Evolutionary conservation across 2,797 vertebrate species (phyloP).

Genomic region (Meda fulgida): DNA sequence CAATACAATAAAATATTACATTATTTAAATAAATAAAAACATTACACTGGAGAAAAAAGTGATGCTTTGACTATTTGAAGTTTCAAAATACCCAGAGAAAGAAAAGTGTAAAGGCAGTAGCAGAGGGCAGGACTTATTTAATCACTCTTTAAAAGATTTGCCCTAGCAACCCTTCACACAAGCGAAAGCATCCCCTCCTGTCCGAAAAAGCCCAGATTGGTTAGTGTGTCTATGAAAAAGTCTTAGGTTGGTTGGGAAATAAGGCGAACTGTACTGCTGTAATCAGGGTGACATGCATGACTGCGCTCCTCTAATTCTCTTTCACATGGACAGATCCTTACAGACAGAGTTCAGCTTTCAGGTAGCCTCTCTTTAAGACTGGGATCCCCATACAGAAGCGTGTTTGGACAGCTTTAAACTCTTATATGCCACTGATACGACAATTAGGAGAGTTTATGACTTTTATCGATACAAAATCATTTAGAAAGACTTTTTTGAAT

Average conservation of each 20-base stretch:
- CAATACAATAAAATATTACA: background rate
- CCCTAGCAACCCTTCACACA: slow-evolving; percentile 34
- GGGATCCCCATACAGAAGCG: slow-evolving; percentile 6
- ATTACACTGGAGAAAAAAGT: background rate
- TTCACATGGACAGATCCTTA: slow-evolving; percentile 54
- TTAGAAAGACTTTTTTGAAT: background rate
- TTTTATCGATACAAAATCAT: background rate
- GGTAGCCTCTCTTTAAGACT: slow-evolving; percentile 46
- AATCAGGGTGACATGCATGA: slow-evolving; percentile 65
- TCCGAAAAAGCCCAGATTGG: slow-evolving; percentile 25
- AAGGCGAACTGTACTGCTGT: slow-evolving; percentile 54
- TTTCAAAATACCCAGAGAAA: background rate
- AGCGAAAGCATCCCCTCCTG: slow-evolving; percentile 35
- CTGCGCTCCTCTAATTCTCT: slow-evolving; percentile 55
- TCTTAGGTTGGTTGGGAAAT: slow-evolving; percentile 48
- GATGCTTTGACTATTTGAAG: background rate
- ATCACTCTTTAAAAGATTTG: slow-evolving; percentile 28
- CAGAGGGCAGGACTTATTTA: slow-evolving; percentile 6
- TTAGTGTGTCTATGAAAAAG: slow-evolving; percentile 30
- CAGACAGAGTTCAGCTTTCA: slow-evolving; percentile 51
- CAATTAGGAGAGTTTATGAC: slow-evolving; percentile 30
- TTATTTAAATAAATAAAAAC: background rate
- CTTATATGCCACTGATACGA: slow-evolving; percentile 35
- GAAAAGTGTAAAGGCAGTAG: background rate
- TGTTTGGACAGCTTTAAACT: slow-evolving; percentile 24